phyloP scores from a whole-genome alignment of 2,113 vertebrate species.

The Atherinomorus stipes region DNA sequence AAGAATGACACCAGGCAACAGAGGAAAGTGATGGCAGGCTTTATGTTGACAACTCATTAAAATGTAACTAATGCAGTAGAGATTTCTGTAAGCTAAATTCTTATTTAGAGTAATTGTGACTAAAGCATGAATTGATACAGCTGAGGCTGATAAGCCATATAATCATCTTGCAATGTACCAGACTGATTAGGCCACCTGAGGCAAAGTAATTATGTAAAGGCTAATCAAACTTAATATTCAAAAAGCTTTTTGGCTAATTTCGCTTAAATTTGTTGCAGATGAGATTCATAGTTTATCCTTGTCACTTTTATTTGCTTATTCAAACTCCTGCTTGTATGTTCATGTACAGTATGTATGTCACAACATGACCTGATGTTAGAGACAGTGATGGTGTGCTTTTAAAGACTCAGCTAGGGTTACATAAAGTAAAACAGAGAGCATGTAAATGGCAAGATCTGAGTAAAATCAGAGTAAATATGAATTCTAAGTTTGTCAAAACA shows the following conservation, averaged over 20 bases:
- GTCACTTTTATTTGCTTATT: constrained; percentile 1
- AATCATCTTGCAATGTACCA: constrained; percentile 52
- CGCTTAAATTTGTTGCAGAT: constrained; percentile 17
- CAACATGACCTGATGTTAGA: no score
- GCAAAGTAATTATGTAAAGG: constrained; percentile 61
- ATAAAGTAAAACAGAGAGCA: no score
- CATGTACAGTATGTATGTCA: no score
- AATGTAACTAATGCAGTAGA: constrained; percentile 30
- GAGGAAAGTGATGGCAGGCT: constrained; percentile 7
- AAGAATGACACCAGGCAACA: constrained; percentile 16
- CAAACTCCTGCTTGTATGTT: constrained; percentile 8
- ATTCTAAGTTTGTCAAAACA: not conserved
- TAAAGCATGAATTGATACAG: constrained; percentile 53
- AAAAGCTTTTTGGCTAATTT: constrained; percentile 52
- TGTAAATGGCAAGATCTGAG: no score
- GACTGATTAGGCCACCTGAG: constrained; percentile 64
- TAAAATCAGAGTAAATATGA: no score
- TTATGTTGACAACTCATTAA: constrained; percentile 34
- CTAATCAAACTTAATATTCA: constrained; percentile 57
- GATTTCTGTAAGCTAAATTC: constrained; percentile 49
- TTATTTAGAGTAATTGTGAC: constrained; percentile 64
- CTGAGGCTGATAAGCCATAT: constrained; percentile 56
- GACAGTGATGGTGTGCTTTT: no score
- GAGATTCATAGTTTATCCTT: constrained; percentile 13
- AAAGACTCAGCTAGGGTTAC: no score